Conservation (phyloP, 2,888 invertebrate species). For the Xanthia icteritia region DNA sequence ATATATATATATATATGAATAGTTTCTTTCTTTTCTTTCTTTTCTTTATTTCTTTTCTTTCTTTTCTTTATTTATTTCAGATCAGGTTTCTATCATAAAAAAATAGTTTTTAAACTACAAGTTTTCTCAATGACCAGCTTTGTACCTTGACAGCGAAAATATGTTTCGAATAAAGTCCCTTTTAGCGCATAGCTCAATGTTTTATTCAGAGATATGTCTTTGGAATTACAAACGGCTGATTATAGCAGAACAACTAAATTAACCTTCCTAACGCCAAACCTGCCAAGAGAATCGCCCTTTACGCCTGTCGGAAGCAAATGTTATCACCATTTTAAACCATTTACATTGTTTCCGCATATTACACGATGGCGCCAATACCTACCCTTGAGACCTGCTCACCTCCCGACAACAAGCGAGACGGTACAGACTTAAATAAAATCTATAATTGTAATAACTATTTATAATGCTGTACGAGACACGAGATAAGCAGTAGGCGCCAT, state of each 20-base stretch:
- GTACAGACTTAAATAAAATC: constrained; percentile 52
- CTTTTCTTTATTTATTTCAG: too few species aligned
- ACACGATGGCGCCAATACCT: constrained; percentile 45
- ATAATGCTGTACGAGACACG: constrained; percentile 43
- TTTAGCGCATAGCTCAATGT: background rate
- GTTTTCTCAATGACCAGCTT: background rate
- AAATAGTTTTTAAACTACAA: background rate
- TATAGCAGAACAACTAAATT: constrained; percentile 6
- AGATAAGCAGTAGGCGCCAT: constrained; percentile 59
- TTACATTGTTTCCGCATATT: constrained; percentile 37
- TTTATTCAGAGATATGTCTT: too few species aligned
- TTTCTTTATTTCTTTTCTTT: too few species aligned
- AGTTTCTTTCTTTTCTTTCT: too few species aligned
- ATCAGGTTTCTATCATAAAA: background rate
- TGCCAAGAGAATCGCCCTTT: constrained; percentile 33
- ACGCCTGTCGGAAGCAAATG: constrained; percentile 49
- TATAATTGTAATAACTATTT: constrained; percentile 63
- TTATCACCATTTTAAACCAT: constrained; percentile 41
- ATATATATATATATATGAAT: too few species aligned
- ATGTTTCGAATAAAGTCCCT: background rate
- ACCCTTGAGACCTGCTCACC: constrained; percentile 58
- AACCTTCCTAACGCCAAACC: constrained; percentile 35
- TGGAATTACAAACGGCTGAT: constrained; percentile 12
- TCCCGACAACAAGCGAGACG: constrained; percentile 33
- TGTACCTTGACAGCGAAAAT: background rate